Conservation (phyloP, 2,113 vertebrate genomes). For the human (Homo sapiens) region GRCh38 chr4:136882001-136882500, state of each 20-base stretch:
- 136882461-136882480: neutral
- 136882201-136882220: neutral
- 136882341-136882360: neutral
- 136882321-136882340: neutral
- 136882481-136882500: neutral
- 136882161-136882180: neutral
- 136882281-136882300: neutral
- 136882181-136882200: neutral
- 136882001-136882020: neutral
- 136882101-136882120: neutral
- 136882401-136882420: neutral
- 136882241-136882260: neutral
- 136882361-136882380: neutral
- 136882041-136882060: neutral
- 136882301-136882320: neutral
- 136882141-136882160: neutral
- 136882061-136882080: neutral
- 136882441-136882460: neutral
- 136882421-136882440: neutral
- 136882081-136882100: neutral
- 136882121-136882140: neutral
- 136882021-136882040: conserved; percentile 21
- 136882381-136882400: neutral
- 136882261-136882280: neutral
- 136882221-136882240: neutral